Evolutionary conservation across 2,113 vertebrate species (phyloP).

Genomic region (Cathartes aura): DNA sequence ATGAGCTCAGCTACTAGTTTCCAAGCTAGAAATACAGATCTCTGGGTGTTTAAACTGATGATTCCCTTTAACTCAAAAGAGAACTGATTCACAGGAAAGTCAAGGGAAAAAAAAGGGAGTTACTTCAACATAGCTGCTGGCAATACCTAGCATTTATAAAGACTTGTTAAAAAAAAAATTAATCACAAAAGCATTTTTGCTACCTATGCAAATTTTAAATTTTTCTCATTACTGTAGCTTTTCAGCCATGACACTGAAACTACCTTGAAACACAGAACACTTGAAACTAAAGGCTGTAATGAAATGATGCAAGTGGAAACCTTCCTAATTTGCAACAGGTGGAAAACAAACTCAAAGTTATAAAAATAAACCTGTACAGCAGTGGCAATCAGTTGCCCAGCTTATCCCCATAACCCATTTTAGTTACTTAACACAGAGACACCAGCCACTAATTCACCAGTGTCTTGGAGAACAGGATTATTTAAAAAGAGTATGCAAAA

Average conservation of each 20-base stretch:
- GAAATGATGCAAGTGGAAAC: background rate
- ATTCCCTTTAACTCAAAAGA: background rate
- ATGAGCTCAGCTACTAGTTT: background rate
- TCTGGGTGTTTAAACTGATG: background rate
- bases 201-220: background rate
- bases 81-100: background rate
- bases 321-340: background rate
- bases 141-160: background rate
- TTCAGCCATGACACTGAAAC: background rate
- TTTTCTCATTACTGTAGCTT: background rate
- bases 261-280: background rate
- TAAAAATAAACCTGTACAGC: background rate
- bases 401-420: background rate
- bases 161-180: background rate
- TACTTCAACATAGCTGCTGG: background rate
- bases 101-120: background rate
- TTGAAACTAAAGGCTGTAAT: background rate
- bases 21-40: background rate
- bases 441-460: background rate
- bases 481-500: background rate
- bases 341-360: background rate
- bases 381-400: background rate
- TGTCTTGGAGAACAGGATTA: background rate
- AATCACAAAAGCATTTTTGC: background rate
- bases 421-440: background rate